These are phyloP conservation scores for Drosophila bunnanda DNA, from an alignment of 2,888 invertebrate species.

Conservation along the genomic window DNA sequence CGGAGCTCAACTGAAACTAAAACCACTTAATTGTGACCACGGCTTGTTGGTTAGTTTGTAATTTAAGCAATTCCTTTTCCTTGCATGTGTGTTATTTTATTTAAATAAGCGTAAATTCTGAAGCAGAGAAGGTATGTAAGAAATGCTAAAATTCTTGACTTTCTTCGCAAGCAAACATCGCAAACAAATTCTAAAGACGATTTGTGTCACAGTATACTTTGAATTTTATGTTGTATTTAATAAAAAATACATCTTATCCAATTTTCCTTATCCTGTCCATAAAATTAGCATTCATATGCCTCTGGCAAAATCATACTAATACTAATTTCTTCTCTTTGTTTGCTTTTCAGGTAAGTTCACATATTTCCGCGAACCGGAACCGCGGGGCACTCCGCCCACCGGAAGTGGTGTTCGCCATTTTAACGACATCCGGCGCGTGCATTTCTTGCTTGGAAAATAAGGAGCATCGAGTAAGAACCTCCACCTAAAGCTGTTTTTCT, in stretches of 20 bases:
- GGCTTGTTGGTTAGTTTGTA: not conserved
- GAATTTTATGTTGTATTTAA: not conserved
- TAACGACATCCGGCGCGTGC: slow-evolving; percentile 72
- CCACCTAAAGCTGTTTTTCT: slow-evolving; percentile 27
- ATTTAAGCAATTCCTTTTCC: not conserved
- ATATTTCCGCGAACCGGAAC: slow-evolving; percentile 30
- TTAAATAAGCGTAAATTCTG: not conserved
- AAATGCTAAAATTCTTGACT: not conserved
- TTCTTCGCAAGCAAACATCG: not conserved
- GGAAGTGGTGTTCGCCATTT: slow-evolving; percentile 59
- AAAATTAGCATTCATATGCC: slow-evolving; percentile 11
- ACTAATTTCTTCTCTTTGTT: slow-evolving; percentile 21
- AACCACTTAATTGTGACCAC: slow-evolving; percentile 4
- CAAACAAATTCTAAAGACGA: too few species aligned
- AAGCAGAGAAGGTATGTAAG: too few species aligned
- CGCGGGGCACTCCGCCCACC: slow-evolving; percentile 19
- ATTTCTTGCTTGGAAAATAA: slow-evolving; percentile 63
- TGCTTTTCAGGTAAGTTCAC: slow-evolving; percentile 51
- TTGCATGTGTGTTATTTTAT: not conserved
- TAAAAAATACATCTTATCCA: not conserved
- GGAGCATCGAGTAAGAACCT: slow-evolving; percentile 13
- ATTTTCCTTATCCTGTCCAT: not conserved
- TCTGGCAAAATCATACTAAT: slow-evolving; percentile 17
- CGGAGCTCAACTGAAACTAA: not conserved
- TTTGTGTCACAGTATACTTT: too few species aligned